Evolutionary conservation across 92 coral and sea anemone species (phyloP).

Genomic region (Virgularia gustaviana): DNA sequence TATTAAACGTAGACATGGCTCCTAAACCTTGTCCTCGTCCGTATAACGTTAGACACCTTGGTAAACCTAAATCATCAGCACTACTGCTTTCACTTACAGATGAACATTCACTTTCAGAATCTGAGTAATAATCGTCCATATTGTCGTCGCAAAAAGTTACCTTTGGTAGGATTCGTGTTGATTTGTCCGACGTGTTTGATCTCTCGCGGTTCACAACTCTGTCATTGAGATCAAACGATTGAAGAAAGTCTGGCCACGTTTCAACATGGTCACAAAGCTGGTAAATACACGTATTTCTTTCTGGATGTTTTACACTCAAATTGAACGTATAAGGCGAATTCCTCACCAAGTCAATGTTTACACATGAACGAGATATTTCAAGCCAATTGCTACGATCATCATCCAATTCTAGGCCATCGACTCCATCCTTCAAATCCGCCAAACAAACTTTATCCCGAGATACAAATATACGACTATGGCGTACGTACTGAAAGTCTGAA

Average conservation of each 20-base stretch:
- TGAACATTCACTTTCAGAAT: conserved; percentile 65
- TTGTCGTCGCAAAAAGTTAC: conserved; percentile 56
- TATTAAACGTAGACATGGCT: conserved; percentile 65
- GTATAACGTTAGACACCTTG: conserved; percentile 64
- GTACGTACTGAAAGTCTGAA: conserved; percentile 63
- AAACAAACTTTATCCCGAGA: conserved; percentile 76
- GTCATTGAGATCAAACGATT: conserved; percentile 8
- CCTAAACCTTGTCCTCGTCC: conserved; percentile 60
- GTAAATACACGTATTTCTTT: conserved; percentile 59
- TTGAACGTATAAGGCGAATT: conserved; percentile 80
- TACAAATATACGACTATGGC: conserved; percentile 72
- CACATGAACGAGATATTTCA: conserved; percentile 59
- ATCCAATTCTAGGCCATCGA: conserved; percentile 55
- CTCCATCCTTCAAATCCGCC: conserved; percentile 63
- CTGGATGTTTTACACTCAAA: conserved; percentile 67
- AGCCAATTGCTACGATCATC: conserved; percentile 47
- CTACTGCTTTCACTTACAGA: conserved; percentile 58
- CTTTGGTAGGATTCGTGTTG: conserved; percentile 34
- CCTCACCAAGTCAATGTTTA: conserved; percentile 57
- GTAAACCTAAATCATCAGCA: conserved; percentile 61
- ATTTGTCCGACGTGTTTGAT: conserved; percentile 11
- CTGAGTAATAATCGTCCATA: conserved; percentile 45
- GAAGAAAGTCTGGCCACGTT: conserved; percentile 58
- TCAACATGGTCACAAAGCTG: conserved; percentile 69
- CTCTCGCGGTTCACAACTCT: too few relatives aligned